These are phyloP conservation scores for Monodelphis domestica DNA, from an alignment of 2,797 vertebrate genomes.

Conservation along the genomic window DNA sequence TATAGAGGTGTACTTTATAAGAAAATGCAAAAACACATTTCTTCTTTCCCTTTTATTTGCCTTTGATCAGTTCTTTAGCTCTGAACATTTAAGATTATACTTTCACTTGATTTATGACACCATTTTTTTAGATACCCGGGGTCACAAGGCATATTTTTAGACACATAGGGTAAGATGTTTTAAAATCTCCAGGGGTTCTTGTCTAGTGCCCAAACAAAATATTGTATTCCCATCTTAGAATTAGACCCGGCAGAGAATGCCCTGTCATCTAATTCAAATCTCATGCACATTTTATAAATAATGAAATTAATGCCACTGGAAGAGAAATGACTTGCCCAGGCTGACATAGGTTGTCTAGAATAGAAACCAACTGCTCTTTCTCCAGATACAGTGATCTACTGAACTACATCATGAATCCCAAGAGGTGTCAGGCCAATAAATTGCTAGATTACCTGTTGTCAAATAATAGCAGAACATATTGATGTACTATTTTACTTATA, in stretches of 20 bases:
- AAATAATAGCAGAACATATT: not conserved
- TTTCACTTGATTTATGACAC: constrained; percentile 54
- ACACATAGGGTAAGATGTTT: no score
- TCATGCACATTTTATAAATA: not conserved
- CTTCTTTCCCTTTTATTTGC: constrained; percentile 24
- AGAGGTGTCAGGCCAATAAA: constrained; percentile 43
- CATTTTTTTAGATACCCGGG: not conserved
- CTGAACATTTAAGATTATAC: constrained; percentile 44
- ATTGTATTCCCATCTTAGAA: not conserved
- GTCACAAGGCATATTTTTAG: constrained; percentile 15
- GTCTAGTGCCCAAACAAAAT: constrained; percentile 28
- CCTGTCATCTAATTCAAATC: not conserved
- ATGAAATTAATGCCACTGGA: not conserved
- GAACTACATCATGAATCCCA: not conserved
- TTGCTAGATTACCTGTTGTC: not conserved
- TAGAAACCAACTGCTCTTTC: not conserved
- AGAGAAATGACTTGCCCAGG: not conserved
- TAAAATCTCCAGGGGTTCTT: constrained; percentile 33
- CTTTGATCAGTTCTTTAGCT: constrained; percentile 45
- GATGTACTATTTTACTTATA: not conserved
- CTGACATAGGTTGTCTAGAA: not conserved
- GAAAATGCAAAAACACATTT: constrained; percentile 28
- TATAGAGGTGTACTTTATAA: constrained; percentile 43
- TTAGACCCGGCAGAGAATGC: not conserved
- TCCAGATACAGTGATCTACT: not conserved